phyloP scores from a whole-genome alignment of 1,140 invertebrate species.

The Samia ricini region DNA sequence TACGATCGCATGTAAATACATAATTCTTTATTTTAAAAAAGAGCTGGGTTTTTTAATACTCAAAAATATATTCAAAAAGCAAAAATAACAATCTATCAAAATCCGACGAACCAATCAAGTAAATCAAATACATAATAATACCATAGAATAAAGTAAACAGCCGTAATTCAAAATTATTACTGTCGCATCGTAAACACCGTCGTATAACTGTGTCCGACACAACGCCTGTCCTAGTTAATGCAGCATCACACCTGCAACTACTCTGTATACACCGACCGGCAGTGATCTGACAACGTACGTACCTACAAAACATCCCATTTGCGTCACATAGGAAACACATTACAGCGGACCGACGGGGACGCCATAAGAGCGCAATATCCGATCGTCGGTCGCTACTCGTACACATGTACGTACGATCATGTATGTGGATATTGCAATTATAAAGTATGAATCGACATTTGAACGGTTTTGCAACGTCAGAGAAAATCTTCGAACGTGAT shows the following conservation, averaged over 20 bases:
- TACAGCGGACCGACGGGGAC: constrained; percentile 49
- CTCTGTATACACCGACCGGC: neutral
- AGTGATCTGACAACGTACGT: constrained; percentile 12
- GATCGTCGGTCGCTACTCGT: constrained; percentile 30
- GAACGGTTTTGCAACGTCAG: neutral
- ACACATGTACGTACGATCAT: neutral
- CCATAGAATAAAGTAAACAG: neutral
- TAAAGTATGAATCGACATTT: neutral
- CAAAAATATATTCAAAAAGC: too few relatives aligned
- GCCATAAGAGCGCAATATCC: constrained; percentile 68
- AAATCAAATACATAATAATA: neutral
- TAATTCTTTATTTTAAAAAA: too few relatives aligned
- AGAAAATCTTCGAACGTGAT: neutral
- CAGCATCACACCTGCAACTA: constrained; percentile 28
- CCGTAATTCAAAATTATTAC: neutral
- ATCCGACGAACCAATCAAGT: too few relatives aligned
- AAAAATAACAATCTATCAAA: too few relatives aligned
- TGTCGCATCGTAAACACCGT: neutral
- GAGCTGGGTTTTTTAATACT: too few relatives aligned
- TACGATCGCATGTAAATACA: too few relatives aligned
- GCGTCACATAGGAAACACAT: constrained; percentile 71
- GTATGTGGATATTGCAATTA: neutral
- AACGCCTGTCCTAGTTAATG: constrained; percentile 15
- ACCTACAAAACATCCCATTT: constrained; percentile 59
- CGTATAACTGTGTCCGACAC: neutral